Percentiles rank a stretch among this genome's conserved stretches.
phyloP scores from a whole-genome alignment of 2,113 vertebrate genomes.

The Syrmaticus mikado region DNA sequence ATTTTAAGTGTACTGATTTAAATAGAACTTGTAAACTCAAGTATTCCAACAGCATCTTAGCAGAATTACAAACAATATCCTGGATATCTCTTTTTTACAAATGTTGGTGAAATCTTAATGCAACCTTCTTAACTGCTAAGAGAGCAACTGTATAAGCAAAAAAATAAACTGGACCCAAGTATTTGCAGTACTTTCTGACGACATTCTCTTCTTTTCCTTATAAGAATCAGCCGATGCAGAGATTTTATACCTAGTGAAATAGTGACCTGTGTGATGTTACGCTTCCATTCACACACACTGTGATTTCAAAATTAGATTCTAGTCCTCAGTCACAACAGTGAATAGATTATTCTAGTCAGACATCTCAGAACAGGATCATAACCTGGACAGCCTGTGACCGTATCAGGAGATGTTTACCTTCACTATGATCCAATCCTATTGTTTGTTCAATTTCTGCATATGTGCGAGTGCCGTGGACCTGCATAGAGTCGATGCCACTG shows the following conservation, averaged over 20 bases:
- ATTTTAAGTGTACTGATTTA: background rate
- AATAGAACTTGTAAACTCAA: background rate
- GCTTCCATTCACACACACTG: fast-evolving
- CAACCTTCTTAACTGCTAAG: background rate
- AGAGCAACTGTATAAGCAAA: background rate
- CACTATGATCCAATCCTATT: conserved; percentile 89
- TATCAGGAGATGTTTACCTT: conserved; percentile 77
- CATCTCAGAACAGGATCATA: fast-evolving
- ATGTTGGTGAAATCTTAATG: background rate
- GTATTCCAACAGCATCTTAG: background rate
- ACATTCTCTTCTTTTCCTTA: background rate
- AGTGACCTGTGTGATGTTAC: fast-evolving
- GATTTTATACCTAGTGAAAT: fast-evolving
- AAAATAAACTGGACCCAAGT: background rate
- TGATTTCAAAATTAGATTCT: background rate
- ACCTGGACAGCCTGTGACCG: background rate
- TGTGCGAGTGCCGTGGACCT: conserved; percentile 80
- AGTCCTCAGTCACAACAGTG: background rate
- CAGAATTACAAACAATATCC: background rate
- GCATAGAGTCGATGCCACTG: conserved; percentile 79
- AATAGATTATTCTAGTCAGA: background rate
- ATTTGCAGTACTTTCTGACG: background rate
- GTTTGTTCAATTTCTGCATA: conserved; percentile 91
- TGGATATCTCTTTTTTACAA: background rate
- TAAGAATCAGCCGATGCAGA: background rate